Evolutionary conservation across 2,113 vertebrate genomes (phyloP).

Genomic region (Gopherus evgoodei): DNA sequence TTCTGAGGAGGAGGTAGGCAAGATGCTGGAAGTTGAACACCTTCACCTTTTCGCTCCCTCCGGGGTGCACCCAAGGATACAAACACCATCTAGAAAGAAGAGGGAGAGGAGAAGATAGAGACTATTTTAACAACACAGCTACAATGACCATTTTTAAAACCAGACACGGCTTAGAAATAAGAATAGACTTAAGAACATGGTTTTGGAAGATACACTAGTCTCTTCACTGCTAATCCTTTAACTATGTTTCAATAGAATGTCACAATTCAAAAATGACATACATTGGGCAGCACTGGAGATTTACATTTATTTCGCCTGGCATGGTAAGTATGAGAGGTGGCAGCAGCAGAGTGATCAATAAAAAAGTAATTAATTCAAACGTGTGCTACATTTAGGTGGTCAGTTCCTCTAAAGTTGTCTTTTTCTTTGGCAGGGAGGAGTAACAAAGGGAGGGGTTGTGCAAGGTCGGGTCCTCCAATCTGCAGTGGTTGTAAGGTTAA

Average conservation of each 20-base stretch:
- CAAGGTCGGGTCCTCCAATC: neutral
- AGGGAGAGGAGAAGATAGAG: neutral
- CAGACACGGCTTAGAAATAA: neutral
- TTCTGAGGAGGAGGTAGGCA: constrained; percentile 97
- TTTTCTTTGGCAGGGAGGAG: neutral
- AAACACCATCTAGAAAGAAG: constrained; percentile 92
- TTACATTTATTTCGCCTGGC: neutral
- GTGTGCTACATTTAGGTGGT: neutral
- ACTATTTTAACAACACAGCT: neutral
- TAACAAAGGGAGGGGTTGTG: neutral
- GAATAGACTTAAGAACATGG: neutral
- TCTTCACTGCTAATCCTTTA: neutral
- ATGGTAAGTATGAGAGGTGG: neutral
- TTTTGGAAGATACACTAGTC: accelerated
- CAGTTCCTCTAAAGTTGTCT: neutral
- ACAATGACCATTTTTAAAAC: neutral
- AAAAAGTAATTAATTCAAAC: neutral
- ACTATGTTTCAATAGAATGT: neutral
- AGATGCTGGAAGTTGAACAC: constrained; percentile 96
- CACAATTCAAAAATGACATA: neutral
- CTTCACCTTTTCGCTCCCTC: constrained; percentile 95
- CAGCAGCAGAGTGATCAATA: neutral
- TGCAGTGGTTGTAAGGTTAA: neutral
- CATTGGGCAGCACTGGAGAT: neutral
- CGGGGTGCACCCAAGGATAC: constrained; percentile 97